These are phyloP conservation scores for Sebastes jordani DNA, from an alignment of 2,797 vertebrate genomes.

Conservation along the genomic window DNA sequence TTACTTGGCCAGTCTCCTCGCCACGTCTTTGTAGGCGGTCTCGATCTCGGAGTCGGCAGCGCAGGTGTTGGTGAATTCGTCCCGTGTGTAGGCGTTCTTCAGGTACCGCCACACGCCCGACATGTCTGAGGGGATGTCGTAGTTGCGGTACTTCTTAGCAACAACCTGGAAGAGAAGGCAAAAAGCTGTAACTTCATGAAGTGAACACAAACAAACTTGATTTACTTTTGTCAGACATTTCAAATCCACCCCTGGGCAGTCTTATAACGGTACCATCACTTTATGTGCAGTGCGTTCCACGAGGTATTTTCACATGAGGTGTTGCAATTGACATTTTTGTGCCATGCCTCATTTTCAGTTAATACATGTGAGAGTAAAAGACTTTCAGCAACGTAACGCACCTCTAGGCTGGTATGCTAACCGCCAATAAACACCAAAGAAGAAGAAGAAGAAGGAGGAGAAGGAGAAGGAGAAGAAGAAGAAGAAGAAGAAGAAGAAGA, in stretches of 20 bases:
- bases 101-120: conserved; percentile 92
- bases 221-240: neutral
- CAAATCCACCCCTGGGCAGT: neutral
- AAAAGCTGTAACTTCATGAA: neutral
- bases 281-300: neutral
- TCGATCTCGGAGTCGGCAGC: conserved; percentile 93
- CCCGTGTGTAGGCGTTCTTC: conserved; percentile 88
- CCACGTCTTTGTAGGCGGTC: conserved; percentile 92
- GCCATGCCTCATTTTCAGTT: neutral
- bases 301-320: neutral
- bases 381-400: neutral
- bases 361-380: neutral
- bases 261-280: neutral
- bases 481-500: neutral
- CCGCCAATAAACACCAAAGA: too few species aligned
- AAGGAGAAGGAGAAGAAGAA: neutral
- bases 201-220: neutral
- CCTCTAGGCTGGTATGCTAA: too few species aligned
- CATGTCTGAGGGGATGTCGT: conserved; percentile 91
- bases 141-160: conserved; percentile 95
- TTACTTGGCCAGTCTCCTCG: conserved; percentile 90
- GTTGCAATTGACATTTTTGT: neutral
- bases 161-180: conserved; percentile 85
- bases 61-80: conserved; percentile 97
- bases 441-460: neutral